phyloP scores from a whole-genome alignment of 2,113 vertebrate species.

The Porphyrio hochstetteri region DNA sequence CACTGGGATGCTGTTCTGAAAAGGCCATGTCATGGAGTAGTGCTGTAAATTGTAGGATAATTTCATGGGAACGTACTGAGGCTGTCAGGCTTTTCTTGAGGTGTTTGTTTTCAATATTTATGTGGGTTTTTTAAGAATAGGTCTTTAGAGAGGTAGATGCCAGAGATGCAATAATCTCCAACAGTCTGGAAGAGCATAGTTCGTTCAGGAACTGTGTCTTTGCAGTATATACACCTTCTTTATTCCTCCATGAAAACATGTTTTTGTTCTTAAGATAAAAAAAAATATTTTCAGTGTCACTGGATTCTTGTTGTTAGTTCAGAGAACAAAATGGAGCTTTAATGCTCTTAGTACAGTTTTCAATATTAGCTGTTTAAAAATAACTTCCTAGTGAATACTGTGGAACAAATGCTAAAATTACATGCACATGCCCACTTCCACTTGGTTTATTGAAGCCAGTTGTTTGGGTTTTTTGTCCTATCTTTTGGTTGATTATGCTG shows the following conservation, averaged over 20 bases:
- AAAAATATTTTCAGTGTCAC: not conserved
- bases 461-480: not conserved
- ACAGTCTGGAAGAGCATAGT: not conserved
- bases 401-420: not conserved
- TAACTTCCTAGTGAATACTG: not conserved
- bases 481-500: not conserved
- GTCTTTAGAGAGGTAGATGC: not conserved
- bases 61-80: fast-evolving
- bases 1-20: not conserved
- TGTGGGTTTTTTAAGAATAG: too few relatives aligned
- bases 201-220: not conserved
- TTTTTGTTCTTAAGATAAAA: not conserved
- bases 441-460: not conserved
- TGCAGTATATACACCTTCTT: not conserved
- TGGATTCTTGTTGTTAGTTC: not conserved
- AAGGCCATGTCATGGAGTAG: not conserved
- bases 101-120: not conserved
- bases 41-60: not conserved
- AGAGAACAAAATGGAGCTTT: not conserved
- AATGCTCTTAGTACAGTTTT: not conserved
- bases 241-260: not conserved
- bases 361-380: not conserved
- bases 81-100: not conserved
- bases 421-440: not conserved
- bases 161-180: not conserved